phyloP scores from a whole-genome alignment of 2,113 vertebrate genomes.

The Apeltes quadracus region DNA sequence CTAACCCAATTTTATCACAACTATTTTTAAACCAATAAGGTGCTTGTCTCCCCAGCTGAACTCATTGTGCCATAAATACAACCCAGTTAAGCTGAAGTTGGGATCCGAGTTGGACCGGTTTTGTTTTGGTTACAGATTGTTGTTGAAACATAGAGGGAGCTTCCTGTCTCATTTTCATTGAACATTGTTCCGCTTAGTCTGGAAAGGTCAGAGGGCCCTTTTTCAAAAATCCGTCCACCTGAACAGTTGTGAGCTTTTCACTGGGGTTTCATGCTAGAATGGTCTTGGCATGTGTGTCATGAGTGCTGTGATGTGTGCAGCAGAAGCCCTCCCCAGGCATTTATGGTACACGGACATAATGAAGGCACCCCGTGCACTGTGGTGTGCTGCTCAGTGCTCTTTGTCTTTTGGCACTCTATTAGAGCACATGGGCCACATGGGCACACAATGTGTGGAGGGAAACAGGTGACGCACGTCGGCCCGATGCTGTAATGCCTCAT shows the following conservation, averaged over 20 bases:
- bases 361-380: neutral
- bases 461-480: slow-evolving; percentile 5
- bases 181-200: slow-evolving; percentile 54
- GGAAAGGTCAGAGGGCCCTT: slow-evolving; percentile 55
- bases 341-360: slow-evolving; percentile 27
- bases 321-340: neutral
- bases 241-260: slow-evolving; percentile 36
- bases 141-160: slow-evolving; percentile 46
- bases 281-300: slow-evolving; percentile 41
- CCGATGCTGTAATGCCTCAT: neutral
- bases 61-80: slow-evolving; percentile 62
- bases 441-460: slow-evolving; percentile 12
- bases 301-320: slow-evolving; percentile 18
- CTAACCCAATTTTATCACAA: slow-evolving; percentile 64
- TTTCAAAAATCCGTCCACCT: slow-evolving; percentile 43
- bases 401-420: slow-evolving; percentile 20
- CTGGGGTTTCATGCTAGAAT: slow-evolving; percentile 56
- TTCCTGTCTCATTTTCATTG: slow-evolving; percentile 37
- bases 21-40: slow-evolving; percentile 74
- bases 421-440: slow-evolving; percentile 5
- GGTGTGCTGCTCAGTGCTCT: slow-evolving; percentile 26
- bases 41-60: slow-evolving; percentile 53
- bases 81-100: slow-evolving; percentile 33
- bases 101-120: slow-evolving; percentile 29
- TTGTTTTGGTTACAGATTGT: slow-evolving; percentile 57